Evolutionary conservation across 2,797 vertebrate species (phyloP).

Genomic region (Bothrops alternatus): DNA sequence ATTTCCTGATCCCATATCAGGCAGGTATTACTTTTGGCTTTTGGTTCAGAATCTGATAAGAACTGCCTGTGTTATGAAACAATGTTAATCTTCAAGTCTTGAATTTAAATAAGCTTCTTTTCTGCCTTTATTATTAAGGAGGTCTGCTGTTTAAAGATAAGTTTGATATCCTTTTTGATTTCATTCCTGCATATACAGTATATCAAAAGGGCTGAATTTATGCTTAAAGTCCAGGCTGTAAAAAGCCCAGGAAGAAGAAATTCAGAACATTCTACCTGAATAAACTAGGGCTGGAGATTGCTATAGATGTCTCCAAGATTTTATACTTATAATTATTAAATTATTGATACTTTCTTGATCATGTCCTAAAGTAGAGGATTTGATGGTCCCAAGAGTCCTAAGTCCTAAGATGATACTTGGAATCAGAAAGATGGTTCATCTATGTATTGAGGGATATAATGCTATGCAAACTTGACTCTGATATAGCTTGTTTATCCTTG

Average conservation of each 20-base stretch:
- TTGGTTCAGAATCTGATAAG: neutral
- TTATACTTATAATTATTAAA: neutral
- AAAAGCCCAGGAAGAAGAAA: neutral
- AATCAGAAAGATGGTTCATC: neutral
- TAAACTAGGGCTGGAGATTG: neutral
- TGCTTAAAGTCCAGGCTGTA: neutral
- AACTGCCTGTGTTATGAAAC: neutral
- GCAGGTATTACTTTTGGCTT: slow-evolving; percentile 7
- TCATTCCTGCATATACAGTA: neutral
- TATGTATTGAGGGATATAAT: neutral
- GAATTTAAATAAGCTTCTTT: neutral
- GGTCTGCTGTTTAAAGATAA: neutral
- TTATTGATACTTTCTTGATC: too few species aligned
- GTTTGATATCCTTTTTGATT: neutral
- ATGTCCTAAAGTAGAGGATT: too few species aligned
- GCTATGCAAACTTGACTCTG: neutral
- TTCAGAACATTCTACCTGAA: neutral
- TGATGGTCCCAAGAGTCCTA: too few species aligned
- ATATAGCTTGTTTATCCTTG: neutral
- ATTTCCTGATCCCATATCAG: slow-evolving; percentile 16
- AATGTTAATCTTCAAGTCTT: neutral
- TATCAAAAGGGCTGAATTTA: neutral
- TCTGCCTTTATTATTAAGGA: neutral
- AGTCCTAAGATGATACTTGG: neutral
- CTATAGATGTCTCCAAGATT: neutral